Percentiles rank a stretch among this genome's conserved stretches.
Conservation (phyloP, 2,113 vertebrate genomes). For the Chlorodrepanis virens region DNA sequence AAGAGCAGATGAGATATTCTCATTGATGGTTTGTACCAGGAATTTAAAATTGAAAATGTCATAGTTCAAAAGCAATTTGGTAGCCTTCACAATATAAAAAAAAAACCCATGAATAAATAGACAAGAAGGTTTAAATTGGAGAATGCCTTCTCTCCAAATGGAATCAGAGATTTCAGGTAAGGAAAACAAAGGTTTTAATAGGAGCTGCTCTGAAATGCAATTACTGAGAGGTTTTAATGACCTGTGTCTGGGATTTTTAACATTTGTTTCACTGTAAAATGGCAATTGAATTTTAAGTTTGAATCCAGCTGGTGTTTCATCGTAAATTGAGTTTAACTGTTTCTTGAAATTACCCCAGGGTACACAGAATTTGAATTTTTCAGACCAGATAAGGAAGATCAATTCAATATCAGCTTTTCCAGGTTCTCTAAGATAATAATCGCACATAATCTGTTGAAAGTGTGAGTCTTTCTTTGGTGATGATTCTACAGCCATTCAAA, state of each 20-base stretch:
- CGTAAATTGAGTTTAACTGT: neutral
- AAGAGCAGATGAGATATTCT: neutral
- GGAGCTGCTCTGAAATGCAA: neutral
- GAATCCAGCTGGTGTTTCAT: neutral
- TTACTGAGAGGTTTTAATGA: neutral
- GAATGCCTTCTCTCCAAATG: neutral
- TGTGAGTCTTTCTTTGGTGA: neutral
- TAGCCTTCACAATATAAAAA: neutral
- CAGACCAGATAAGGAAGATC: neutral
- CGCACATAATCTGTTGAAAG: neutral
- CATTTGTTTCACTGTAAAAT: neutral
- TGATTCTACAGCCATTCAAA: neutral
- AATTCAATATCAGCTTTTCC: neutral
- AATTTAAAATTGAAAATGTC: neutral
- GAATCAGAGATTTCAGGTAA: neutral
- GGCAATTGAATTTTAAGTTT: neutral
- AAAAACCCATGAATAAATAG: rapidly evolving
- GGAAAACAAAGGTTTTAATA: neutral
- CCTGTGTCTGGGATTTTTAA: rapidly evolving
- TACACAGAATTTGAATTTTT: neutral
- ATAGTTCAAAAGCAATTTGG: neutral
- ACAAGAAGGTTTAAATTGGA: neutral
- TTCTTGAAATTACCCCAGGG: neutral
- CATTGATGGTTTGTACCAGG: neutral
- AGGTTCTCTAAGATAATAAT: neutral